A percentile compares a stretch with the other conserved stretches of the same genome.
These are phyloP conservation scores for Macrotis lagotis DNA, from an alignment of 2,113 vertebrate genomes.

Conservation along the genomic window DNA sequence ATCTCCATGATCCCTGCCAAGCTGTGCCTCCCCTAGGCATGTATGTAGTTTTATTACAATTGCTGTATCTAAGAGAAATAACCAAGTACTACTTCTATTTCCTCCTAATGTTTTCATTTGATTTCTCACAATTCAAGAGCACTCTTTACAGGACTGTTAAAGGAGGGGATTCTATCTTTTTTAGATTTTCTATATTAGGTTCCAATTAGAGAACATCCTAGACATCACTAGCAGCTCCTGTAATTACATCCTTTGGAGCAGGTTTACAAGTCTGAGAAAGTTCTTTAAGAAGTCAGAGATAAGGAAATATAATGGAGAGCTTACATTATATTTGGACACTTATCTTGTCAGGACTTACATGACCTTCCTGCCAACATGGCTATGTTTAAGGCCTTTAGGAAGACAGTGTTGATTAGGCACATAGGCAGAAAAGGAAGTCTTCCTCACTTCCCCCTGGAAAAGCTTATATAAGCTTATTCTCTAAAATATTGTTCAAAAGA, in stretches of 20 bases:
- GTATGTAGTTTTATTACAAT: not conserved
- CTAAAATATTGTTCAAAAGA: no score
- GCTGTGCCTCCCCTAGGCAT: not conserved
- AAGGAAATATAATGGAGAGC: no score
- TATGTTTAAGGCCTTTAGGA: no score
- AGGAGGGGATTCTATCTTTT: not conserved
- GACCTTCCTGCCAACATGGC: no score
- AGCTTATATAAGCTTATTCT: no score
- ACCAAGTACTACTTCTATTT: not conserved
- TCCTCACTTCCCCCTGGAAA: no score
- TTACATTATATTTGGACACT: no score
- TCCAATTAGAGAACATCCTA: not conserved
- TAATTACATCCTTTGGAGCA: not conserved
- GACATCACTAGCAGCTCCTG: not conserved
- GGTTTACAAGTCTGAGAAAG: not conserved
- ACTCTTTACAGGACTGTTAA: not conserved
- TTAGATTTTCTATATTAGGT: no score
- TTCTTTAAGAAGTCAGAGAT: not conserved
- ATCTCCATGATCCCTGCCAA: not conserved
- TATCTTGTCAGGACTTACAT: no score
- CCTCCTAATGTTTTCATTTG: not conserved
- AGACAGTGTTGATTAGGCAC: no score
- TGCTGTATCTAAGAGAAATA: not conserved
- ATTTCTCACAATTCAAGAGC: not conserved
- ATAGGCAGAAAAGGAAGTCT: no score